Percentiles rank a stretch among this genome's conserved stretches.
Evolutionary conservation across 2,797 vertebrate genomes (phyloP).

Genomic region (Petrocephalus sullivani): DNA sequence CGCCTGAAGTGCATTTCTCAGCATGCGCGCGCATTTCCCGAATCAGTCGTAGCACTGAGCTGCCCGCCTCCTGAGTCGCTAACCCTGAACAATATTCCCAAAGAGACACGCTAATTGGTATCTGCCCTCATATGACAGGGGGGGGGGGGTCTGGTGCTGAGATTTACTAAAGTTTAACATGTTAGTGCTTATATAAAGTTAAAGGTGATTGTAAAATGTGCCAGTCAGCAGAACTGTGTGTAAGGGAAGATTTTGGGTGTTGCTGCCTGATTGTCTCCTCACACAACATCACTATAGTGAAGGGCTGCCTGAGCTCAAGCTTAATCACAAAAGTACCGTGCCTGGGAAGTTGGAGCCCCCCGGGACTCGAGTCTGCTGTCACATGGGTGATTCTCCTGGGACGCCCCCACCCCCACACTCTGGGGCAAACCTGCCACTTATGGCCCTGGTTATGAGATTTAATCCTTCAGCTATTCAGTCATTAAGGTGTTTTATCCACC

Average conservation of each 20-base stretch:
- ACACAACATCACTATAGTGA: slow-evolving; percentile 16
- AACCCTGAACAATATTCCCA: background rate
- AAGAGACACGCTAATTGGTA: background rate
- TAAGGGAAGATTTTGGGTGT: background rate
- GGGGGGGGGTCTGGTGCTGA: background rate
- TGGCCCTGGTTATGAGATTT: slow-evolving; percentile 42
- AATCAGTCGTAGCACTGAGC: background rate
- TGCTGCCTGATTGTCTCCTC: slow-evolving; percentile 10
- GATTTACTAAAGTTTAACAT: background rate
- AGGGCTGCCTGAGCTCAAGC: slow-evolving; percentile 17
- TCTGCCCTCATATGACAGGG: background rate
- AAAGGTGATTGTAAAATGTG: background rate
- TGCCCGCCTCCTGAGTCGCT: too few relatives aligned
- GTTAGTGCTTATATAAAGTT: background rate
- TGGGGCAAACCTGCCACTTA: slow-evolving; percentile 35
- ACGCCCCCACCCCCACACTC: background rate
- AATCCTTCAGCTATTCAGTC: slow-evolving; percentile 71
- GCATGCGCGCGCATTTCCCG: background rate
- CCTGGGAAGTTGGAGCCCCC: slow-evolving; percentile 8
- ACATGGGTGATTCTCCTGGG: background rate
- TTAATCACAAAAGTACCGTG: slow-evolving; percentile 36
- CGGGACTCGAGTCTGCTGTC: background rate
- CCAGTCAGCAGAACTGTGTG: background rate
- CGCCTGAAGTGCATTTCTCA: background rate
- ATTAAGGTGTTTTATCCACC: slow-evolving; percentile 61